A percentile compares a stretch with the other conserved stretches of the same genome.
phyloP scores from a whole-genome alignment of 37 sponge, comb jelly and placozoan species.

The Corticium candelabrum region DNA sequence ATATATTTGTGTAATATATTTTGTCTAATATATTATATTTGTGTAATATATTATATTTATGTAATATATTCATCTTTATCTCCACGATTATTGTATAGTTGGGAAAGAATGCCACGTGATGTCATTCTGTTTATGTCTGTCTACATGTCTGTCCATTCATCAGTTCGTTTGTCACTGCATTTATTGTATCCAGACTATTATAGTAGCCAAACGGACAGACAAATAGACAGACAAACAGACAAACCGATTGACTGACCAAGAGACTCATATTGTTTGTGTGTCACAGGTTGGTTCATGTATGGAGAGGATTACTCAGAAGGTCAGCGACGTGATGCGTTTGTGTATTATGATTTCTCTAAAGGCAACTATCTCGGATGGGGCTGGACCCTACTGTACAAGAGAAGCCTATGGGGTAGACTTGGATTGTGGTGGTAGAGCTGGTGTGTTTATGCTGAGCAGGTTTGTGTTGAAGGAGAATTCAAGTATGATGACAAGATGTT shows the following conservation, averaged over 20 bases:
- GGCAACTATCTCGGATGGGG: constrained; percentile 7
- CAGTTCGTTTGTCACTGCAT: no score
- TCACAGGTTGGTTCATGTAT: constrained; percentile 9
- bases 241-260: not conserved
- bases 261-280: not conserved
- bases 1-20: not conserved
- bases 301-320: constrained; percentile 3
- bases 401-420: not conserved
- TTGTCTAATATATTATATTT: no score
- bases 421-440: not conserved
- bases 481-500: not conserved
- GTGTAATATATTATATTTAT: no score
- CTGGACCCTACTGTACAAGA: constrained; percentile 1
- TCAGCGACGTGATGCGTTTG: not conserved
- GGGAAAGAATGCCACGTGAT: no score
- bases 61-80: no score
- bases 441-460: not conserved
- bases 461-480: not conserved
- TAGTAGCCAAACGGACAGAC: no score
- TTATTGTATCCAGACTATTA: no score
- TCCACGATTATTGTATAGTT: no score
- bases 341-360: constrained; percentile 1
- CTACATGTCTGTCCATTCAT: no score
- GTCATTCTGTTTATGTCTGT: no score
- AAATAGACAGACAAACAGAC: no score